These are phyloP conservation scores for Drosophila kanekoi DNA, from an alignment of 2,888 invertebrate genomes.

Conservation along the genomic window DNA sequence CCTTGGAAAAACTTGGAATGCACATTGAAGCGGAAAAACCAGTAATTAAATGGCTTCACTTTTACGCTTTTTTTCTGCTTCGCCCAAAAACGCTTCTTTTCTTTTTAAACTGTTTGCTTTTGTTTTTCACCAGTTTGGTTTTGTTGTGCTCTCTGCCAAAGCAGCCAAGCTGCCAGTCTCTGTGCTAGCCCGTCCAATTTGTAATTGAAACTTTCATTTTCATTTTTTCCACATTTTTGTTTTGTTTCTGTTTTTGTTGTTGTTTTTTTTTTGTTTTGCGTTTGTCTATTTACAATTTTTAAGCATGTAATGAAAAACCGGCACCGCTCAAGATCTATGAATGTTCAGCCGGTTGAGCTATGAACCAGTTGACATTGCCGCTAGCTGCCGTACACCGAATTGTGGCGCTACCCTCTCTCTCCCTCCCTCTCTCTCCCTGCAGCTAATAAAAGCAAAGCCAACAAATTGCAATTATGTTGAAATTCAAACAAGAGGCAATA, in stretches of 20 bases:
- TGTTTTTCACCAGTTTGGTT: slow-evolving; percentile 16
- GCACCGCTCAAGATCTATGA: slow-evolving; percentile 33
- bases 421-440: background rate
- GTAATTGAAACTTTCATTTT: slow-evolving; percentile 79
- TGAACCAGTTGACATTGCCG: slow-evolving; percentile 31
- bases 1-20: slow-evolving; percentile 65
- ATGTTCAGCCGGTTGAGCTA: slow-evolving; percentile 17
- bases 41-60: slow-evolving; percentile 72
- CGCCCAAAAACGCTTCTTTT: slow-evolving; percentile 5
- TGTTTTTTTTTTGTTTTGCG: slow-evolving; percentile 17
- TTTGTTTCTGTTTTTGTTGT: slow-evolving; percentile 16
- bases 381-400: background rate
- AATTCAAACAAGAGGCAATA: slow-evolving; percentile 22
- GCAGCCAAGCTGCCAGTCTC: slow-evolving; percentile 13
- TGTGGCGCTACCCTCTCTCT: background rate
- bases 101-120: slow-evolving; percentile 6
- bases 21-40: slow-evolving; percentile 71
- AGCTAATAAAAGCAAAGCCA: slow-evolving; percentile 25
- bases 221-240: slow-evolving; percentile 43
- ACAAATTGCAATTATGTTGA: slow-evolving; percentile 42
- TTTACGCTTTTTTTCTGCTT: slow-evolving; percentile 42
- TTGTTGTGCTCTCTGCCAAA: slow-evolving; percentile 14
- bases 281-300: slow-evolving; percentile 8
- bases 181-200: slow-evolving; percentile 52
- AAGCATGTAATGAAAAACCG: slow-evolving; percentile 43